Evolutionary conservation across 2,797 vertebrate genomes (phyloP), one percentile per base, ranked within the genome.

Genomic region (Okamejei kenojei): DNA sequence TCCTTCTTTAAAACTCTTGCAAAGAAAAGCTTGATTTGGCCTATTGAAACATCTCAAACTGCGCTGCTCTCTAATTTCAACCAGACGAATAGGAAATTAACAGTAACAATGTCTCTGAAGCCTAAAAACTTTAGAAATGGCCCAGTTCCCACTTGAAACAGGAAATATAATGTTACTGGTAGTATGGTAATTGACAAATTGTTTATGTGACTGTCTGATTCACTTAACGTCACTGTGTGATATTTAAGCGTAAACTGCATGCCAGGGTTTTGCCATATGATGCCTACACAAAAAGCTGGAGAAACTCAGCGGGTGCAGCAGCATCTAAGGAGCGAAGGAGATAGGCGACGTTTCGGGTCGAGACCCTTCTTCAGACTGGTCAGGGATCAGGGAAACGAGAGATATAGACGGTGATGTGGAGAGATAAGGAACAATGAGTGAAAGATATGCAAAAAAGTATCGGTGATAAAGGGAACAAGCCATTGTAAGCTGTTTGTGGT

Each of bases 231-330:
- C 93, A 94, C 94, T 93, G 93, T 95, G 94, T 95, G 76, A 0
- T 65, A 90, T 88, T 94, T 93, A 94, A 95, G 94, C 38, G 80
- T 95, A 95, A 95, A 26, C 94, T 94, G 94, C 96, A 86, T 94
- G 94, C 90, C 0, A 93, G 93, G 74, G 94, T 90, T 93, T 94
- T 94, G 93, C 94, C 94, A 63, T 92, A 94, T 95, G 95, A 95
- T 95, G 94, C 94, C 94, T 95, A n/a, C n/a, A n/a, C n/a, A n/a
- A n/a, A n/a, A n/a, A n/a, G n/a, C n/a, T n/a, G n/a, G n/a, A n/a
- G n/a, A n/a, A n/a, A n/a, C n/a, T n/a, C n/a, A n/a, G n/a, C n/a
- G n/a, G n/a, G n/a, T n/a, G n/a, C n/a, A n/a, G n/a, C n/a, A n/a
- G n/a, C n/a, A n/a, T n/a, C n/a, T n/a, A n/a, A n/a, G n/a, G n/a